Base-by-base conservation (phyloP, 2,797 vertebrate species). In the Eutrigla gurnardus region DNA sequence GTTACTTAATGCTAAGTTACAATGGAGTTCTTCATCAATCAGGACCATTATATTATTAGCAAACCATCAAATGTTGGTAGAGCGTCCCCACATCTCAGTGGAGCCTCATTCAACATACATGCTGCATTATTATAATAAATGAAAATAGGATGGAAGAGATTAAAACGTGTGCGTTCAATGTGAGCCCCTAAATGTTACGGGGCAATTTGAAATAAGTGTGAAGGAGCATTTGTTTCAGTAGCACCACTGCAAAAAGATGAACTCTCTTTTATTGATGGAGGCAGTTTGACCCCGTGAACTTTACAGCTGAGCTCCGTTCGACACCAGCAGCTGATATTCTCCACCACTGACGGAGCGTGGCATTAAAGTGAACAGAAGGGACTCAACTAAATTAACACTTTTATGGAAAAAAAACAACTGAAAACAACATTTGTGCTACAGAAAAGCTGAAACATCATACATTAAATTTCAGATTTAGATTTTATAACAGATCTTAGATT, bases 401-500 rank as follows among this genome's bases (percentile, higher is more conserved):
- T 60, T 55, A 77, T 73, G 33, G 61, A 83, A 40, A 80, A 84
- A 60, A 62, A 32, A 35, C 17, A 55, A 43, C 7, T 3, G 8
- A 39, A 45, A 63, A 58, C 75, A 12, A 73, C 14, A 53, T 46
- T 35, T 45, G 10, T 47, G 61, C 68, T 83, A 63, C 70, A 80
- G 32, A 36, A 68, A 64, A n/a, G 32, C n/a, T 73, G 43, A 77
- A 71, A 61, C 43, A 40, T 2, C 49, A 68, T 35, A 67, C 32
- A 49, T 68, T 54, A 18, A 18, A 66, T 54, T 74, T 55, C 2
- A 83, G 69, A 61, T 80, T 85, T 79, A 83, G 69, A 61, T 78
- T 85, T 79, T 45, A 77, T 50, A 53, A 88, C 75, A 77, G 67
- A 77, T 75, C 60, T 52, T 70, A 62, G 13, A 63, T 68, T 33